Conservation (phyloP, 2,797 vertebrate genomes). For the Graptemys geographica region DNA sequence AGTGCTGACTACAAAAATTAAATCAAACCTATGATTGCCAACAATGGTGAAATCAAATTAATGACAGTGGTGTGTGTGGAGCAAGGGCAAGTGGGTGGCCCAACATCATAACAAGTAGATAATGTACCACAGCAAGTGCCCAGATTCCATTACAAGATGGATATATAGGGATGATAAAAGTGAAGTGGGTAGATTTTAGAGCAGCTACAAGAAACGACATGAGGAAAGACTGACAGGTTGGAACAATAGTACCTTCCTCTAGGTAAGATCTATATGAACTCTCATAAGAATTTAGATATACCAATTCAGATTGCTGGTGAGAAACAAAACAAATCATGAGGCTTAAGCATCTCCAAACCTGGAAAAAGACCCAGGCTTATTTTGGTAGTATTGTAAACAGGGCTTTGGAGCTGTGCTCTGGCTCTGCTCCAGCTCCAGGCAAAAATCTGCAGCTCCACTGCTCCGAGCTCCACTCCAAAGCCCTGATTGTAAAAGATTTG, state of each 20-base stretch:
- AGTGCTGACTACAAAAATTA: not conserved
- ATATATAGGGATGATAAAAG: not conserved
- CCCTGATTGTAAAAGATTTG: no score
- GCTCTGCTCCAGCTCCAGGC: no score
- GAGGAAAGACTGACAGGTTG: not conserved
- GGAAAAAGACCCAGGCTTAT: no score
- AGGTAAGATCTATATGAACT: not conserved
- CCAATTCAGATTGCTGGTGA: not conserved
- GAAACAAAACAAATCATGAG: not conserved
- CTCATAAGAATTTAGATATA: not conserved
- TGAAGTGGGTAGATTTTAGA: not conserved
- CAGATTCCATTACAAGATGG: not conserved
- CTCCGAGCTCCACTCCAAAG: no score
- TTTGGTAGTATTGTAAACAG: no score
- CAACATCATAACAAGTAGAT: not conserved
- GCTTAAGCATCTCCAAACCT: no score
- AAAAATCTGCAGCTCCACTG: no score
- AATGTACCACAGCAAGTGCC: not conserved
- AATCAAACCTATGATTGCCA: not conserved
- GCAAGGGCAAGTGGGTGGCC: not conserved
- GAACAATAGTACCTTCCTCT: not conserved
- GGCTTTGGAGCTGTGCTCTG: no score
- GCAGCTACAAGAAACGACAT: not conserved
- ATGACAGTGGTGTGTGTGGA: not conserved
- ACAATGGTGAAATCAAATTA: not conserved